These are phyloP conservation scores for Sthenelais limicola DNA, from an alignment of 2,888 invertebrate species.

Conservation along the genomic window DNA sequence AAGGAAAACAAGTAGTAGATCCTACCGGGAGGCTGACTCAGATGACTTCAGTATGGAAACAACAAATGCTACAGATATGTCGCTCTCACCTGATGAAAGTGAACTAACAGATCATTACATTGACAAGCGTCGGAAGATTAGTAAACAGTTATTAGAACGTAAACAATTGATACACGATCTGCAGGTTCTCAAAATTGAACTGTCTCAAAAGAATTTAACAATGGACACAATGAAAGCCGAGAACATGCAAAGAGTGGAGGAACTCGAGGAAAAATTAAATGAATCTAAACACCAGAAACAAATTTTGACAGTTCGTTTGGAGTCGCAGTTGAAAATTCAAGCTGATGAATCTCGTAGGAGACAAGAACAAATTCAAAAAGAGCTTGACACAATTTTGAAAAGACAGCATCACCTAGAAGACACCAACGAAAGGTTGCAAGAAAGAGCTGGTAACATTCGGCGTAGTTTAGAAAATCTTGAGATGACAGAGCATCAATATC, in stretches of 20 bases:
- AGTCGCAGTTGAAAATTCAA: conserved; percentile 66
- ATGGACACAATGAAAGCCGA: conserved; percentile 71
- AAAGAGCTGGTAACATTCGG: conserved; percentile 68
- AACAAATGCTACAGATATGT: conserved; percentile 70
- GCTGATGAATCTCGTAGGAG: conserved; percentile 67
- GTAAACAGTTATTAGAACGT: conserved; percentile 68
- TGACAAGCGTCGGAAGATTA: conserved; percentile 54
- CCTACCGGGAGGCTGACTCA: conserved; percentile 39
- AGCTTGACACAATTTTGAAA: conserved; percentile 66
- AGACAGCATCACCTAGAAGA: conserved; percentile 69
- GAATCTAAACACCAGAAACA: conserved; percentile 71
- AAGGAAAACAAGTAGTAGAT: background rate
- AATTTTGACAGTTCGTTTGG: conserved; percentile 66
- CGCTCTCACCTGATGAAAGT: conserved; percentile 67
- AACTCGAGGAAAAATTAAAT: conserved; percentile 70
- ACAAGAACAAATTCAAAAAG: conserved; percentile 61
- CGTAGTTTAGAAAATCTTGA: conserved; percentile 63
- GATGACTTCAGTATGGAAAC: conserved; percentile 70
- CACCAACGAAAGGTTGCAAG: conserved; percentile 68
- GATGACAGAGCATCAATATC: conserved; percentile 67
- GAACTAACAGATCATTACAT: conserved; percentile 46
- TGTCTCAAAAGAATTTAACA: conserved; percentile 70
- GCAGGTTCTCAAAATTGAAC: conserved; percentile 71
- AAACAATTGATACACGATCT: conserved; percentile 71
- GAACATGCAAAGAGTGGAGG: conserved; percentile 67